Evolutionary conservation across 2,113 vertebrate species (phyloP).

Genomic region (Uropsilus gracilis): DNA sequence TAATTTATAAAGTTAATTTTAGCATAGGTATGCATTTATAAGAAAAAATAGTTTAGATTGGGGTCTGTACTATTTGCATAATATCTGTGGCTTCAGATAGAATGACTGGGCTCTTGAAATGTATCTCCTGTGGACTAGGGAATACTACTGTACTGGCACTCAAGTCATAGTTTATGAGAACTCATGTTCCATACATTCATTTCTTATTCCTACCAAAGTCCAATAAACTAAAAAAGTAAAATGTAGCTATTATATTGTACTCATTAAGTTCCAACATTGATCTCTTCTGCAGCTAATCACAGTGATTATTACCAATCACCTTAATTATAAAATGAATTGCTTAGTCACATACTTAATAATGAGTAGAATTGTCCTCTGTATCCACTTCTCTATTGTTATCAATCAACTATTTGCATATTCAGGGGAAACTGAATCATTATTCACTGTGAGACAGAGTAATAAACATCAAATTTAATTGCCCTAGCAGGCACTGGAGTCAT

Average conservation of each 20-base stretch:
- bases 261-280: constrained; percentile 47
- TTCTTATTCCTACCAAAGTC: constrained; percentile 42
- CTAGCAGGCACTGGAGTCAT: constrained; percentile 73
- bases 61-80: background rate
- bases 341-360: constrained; percentile 74
- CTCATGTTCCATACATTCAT: background rate
- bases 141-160: background rate
- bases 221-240: constrained; percentile 16
- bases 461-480: constrained; percentile 85
- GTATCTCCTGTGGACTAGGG: background rate
- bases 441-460: constrained; percentile 79
- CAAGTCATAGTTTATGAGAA: background rate
- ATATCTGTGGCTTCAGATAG: background rate
- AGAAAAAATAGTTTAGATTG: background rate
- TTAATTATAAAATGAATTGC: constrained; percentile 71
- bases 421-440: constrained; percentile 73
- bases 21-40: background rate
- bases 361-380: constrained; percentile 69
- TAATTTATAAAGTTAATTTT: background rate
- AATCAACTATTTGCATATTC: constrained; percentile 79
- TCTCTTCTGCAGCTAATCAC: constrained; percentile 34
- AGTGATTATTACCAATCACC: constrained; percentile 57
- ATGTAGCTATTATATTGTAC: background rate
- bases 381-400: constrained; percentile 75
- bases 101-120: background rate